Evolutionary conservation across 2,797 vertebrate species (phyloP).

Genomic region (Odontamblyopus lacepedii): DNA sequence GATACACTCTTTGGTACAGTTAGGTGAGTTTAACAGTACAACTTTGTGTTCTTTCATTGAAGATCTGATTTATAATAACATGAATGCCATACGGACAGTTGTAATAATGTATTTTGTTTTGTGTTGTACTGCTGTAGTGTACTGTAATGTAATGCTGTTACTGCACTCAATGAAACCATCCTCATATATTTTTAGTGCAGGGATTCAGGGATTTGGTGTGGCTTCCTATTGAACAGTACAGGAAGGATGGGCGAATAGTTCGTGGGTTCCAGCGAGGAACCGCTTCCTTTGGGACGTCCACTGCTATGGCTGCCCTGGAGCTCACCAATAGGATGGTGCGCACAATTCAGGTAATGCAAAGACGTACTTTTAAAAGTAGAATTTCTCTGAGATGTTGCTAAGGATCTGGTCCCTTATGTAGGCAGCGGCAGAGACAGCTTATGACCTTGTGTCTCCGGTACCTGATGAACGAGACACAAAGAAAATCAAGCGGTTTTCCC

Average conservation of each 20-base stretch:
- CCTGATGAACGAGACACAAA: slow-evolving; percentile 86
- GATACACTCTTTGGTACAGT: slow-evolving; percentile 94
- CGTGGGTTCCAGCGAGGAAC: slow-evolving; percentile 94
- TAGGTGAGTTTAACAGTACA: slow-evolving; percentile 81
- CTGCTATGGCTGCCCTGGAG: slow-evolving; percentile 97
- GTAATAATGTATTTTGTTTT: neutral
- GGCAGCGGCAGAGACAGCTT: slow-evolving; percentile 97
- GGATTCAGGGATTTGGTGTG: slow-evolving; percentile 96
- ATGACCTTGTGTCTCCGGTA: slow-evolving; percentile 98
- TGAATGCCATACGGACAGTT: too few species aligned
- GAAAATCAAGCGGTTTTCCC: slow-evolving; percentile 86
- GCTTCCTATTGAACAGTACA: slow-evolving; percentile 97
- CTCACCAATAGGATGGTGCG: slow-evolving; percentile 97
- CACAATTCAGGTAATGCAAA: slow-evolving; percentile 90
- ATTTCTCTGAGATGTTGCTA: neutral
- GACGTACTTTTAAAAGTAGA: neutral
- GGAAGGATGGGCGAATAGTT: slow-evolving; percentile 95
- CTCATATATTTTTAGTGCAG: slow-evolving; percentile 82
- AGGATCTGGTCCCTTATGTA: slow-evolving; percentile 48
- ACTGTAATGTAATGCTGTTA: neutral
- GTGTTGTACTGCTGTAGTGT: neutral
- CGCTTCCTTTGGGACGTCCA: slow-evolving; percentile 96
- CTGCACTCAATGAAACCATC: neutral
- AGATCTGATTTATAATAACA: too few species aligned
- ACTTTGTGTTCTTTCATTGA: neutral